phyloP scores from a whole-genome alignment of 2,113 vertebrate species.

The Blennius ocellaris region DNA sequence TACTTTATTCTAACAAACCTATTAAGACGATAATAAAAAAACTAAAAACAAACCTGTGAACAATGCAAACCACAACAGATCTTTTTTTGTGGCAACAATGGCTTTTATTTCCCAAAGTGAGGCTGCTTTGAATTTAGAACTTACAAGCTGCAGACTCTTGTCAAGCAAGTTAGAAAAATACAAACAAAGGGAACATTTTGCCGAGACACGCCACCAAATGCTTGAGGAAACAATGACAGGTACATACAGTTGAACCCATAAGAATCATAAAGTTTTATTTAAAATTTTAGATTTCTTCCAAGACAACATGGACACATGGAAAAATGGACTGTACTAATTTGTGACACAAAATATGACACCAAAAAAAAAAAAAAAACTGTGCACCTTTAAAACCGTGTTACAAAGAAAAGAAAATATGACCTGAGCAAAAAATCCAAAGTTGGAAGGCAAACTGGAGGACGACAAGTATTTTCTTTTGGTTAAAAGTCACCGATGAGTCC shows the following conservation, averaged over 20 bases:
- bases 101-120: slow-evolving; percentile 71
- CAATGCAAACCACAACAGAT: slow-evolving; percentile 1
- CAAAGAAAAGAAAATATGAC: slow-evolving; percentile 24
- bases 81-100: slow-evolving; percentile 54
- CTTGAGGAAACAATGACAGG: slow-evolving; percentile 1
- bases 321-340: slow-evolving; percentile 9
- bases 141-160: slow-evolving; percentile 40
- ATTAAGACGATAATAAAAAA: no score
- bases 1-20: no score
- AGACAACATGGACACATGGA: not conserved
- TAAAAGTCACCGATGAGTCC: not conserved
- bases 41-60: not conserved
- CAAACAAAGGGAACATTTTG: slow-evolving; percentile 23
- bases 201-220: slow-evolving; percentile 21
- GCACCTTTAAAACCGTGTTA: slow-evolving; percentile 36
- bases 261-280: not conserved
- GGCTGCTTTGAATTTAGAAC: slow-evolving; percentile 24
- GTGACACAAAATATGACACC: slow-evolving; percentile 16
- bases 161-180: slow-evolving; percentile 48
- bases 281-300: no score
- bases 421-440: slow-evolving; percentile 45
- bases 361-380: not conserved
- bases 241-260: not conserved
- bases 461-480: not conserved
- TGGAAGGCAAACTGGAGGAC: slow-evolving; percentile 11